Base-by-base conservation (phyloP, 1,140 invertebrate genomes). In the Leptonema lineaticorne region DNA sequence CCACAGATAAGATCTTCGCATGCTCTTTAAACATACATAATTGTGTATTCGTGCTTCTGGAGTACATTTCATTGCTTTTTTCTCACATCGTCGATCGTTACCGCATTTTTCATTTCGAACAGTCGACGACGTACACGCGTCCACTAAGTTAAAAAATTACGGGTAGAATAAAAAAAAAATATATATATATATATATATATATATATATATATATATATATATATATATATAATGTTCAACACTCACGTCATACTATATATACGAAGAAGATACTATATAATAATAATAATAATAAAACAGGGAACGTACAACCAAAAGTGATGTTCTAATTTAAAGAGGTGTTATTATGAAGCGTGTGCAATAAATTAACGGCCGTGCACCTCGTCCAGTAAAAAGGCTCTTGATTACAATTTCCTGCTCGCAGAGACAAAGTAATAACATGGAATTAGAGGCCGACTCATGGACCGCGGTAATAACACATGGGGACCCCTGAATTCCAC, bases 261-360 rank as follows among this genome's bases (percentile, higher is more conserved):
- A n/a, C n/a, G n/a, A n/a, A n/a, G n/a, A n/a, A n/a, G n/a, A n/a
- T n/a, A n/a, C n/a, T n/a, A n/a, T n/a, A n/a, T n/a, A n/a, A n/a
- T n/a, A n/a, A n/a, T n/a, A n/a, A n/a, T n/a, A n/a, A n/a, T n/a
- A n/a, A n/a, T n/a, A n/a, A n/a, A n/a, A n/a, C n/a, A n/a, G n/a
- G n/a, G n/a, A n/a, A 11, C 30, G 30, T 33, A 33, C 30, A 18
- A 53, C 48, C n/a, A 18, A 58, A 62, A 57, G 24, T 63, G 59
- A 63, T 69, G 67, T 30, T 37, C 53, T 63, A 63, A 69, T 69
- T 69, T 58, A 69, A 60, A 62, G 50, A 68, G 24, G 37, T 33
- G 56, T 58, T 58, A 58, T 58, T 58, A 58, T 58, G 56, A 58
- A 58, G 56, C 56, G 56, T 58, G 56, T 58, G 56, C 56, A 58